Conservation (phyloP, 2,888 invertebrate genomes). For the Nezara viridula region DNA sequence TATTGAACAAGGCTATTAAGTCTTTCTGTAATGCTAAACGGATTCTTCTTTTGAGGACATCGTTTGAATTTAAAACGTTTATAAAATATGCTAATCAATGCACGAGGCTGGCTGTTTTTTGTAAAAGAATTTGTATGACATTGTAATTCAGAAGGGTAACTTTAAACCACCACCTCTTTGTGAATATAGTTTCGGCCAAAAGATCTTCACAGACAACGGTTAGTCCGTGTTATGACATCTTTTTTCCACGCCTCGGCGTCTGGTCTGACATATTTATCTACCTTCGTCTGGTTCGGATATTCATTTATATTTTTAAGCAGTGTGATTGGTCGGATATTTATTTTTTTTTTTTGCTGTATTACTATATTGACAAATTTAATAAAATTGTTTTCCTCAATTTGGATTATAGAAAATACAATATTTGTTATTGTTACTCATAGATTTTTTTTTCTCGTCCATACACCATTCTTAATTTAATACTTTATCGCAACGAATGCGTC, state of each 20-base stretch:
- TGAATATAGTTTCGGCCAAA: neutral
- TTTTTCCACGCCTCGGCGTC: neutral
- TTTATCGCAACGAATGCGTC: too few species aligned
- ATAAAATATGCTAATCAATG: constrained; percentile 3
- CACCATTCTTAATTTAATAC: too few species aligned
- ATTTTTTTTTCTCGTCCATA: too few species aligned
- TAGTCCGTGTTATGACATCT: neutral
- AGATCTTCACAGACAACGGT: neutral
- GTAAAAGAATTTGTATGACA: constrained; percentile 45
- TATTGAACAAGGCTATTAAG: neutral
- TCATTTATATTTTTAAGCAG: neutral
- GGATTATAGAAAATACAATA: too few species aligned
- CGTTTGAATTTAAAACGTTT: constrained; percentile 50
- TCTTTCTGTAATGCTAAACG: constrained; percentile 28
- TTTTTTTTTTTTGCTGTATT: neutral
- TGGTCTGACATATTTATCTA: neutral
- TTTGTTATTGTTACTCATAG: too few species aligned
- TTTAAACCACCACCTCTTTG: constrained; percentile 13
- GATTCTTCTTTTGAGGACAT: neutral
- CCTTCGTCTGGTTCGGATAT: neutral
- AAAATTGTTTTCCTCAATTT: too few species aligned
- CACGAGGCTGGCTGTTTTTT: neutral
- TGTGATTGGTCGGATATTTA: neutral
- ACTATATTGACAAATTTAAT: too few species aligned
- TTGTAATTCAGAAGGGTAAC: constrained; percentile 44